Conservation (phyloP, 2,888 invertebrate species). For the Pterobdella sp. region DNA sequence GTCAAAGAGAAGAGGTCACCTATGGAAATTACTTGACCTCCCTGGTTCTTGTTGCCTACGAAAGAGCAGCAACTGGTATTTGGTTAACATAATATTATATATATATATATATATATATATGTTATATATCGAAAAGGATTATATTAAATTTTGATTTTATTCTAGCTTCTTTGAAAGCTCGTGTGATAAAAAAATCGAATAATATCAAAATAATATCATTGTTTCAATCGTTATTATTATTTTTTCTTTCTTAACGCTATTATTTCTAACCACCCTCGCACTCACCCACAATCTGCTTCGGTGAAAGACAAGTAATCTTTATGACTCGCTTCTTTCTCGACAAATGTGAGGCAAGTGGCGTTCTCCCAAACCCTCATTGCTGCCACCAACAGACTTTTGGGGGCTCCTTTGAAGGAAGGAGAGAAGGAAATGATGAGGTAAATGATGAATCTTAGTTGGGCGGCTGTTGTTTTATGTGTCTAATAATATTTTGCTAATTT, state of each 20-base stretch:
- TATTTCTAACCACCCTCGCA: neutral
- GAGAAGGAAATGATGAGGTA: neutral
- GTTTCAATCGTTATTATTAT: neutral
- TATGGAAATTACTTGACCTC: slow-evolving; percentile 81
- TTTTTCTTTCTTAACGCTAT: neutral
- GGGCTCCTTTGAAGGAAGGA: slow-evolving; percentile 33
- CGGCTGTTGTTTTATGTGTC: too few relatives aligned
- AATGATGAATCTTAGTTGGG: too few relatives aligned
- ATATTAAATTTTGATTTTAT: too few relatives aligned
- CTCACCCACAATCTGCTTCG: slow-evolving; percentile 85
- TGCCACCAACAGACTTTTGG: slow-evolving; percentile 67
- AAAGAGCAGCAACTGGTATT: slow-evolving; percentile 85
- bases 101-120: neutral
- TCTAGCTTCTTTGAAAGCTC: too few relatives aligned
- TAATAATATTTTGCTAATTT: too few relatives aligned
- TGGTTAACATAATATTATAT: neutral
- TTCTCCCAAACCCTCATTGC: slow-evolving; percentile 99
- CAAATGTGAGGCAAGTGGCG: slow-evolving; percentile 91
- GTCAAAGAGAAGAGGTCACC: slow-evolving; percentile 47
- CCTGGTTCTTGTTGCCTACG: slow-evolving; percentile 94
- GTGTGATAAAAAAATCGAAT: too few relatives aligned
- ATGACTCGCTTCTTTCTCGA: slow-evolving; percentile 70
- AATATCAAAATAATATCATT: neutral
- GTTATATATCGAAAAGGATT: too few relatives aligned
- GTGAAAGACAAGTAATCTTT: slow-evolving; percentile 96